phyloP scores from a whole-genome alignment of 2,113 vertebrate genomes.

The Typhlomys cinereus region DNA sequence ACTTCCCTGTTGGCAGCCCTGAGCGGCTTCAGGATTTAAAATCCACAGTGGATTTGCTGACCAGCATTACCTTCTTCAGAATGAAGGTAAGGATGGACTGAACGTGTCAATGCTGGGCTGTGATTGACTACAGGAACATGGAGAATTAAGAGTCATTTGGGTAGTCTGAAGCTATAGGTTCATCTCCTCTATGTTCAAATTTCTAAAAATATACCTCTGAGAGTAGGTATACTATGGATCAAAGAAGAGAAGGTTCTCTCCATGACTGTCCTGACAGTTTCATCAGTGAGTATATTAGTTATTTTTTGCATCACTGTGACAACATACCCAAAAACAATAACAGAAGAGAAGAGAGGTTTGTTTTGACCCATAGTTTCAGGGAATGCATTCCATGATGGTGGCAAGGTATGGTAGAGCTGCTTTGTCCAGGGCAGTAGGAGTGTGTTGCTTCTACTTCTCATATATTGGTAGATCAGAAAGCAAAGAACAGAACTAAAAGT shows the following conservation, averaged over 20 bases:
- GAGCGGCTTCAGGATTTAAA: conserved; percentile 97
- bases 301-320: neutral
- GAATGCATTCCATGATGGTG: neutral
- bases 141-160: neutral
- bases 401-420: neutral
- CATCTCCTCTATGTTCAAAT: neutral
- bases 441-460: neutral
- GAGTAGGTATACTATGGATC: neutral
- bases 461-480: neutral
- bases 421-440: neutral
- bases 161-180: neutral
- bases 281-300: neutral
- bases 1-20: conserved; percentile 96
- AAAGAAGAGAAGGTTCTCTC: neutral
- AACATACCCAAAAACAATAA: neutral
- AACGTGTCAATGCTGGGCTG: neutral
- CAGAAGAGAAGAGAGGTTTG: neutral
- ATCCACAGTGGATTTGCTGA: conserved; percentile 97
- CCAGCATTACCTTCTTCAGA: conserved; percentile 99
- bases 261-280: neutral
- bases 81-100: conserved; percentile 92
- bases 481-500: neutral
- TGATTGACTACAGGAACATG: neutral
- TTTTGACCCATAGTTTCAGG: neutral
- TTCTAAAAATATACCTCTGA: neutral